Conservation (phyloP, 1,140 invertebrate genomes). For the Gonioctena quinquepunctata region DNA sequence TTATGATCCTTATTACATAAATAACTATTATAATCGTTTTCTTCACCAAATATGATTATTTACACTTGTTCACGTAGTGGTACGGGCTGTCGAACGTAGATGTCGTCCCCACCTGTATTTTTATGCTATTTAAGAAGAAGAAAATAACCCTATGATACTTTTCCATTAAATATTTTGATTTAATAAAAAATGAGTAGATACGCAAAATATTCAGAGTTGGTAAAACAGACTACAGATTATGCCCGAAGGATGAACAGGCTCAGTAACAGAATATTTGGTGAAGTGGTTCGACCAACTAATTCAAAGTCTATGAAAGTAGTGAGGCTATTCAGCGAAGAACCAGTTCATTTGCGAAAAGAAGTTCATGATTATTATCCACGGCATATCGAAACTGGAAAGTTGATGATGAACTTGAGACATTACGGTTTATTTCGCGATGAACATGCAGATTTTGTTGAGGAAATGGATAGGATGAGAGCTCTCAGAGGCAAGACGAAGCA, state of each 20-base stretch:
- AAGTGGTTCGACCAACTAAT: constrained; percentile 77
- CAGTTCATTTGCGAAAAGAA: constrained; percentile 73
- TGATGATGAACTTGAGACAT: constrained; percentile 72
- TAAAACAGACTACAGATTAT: constrained; percentile 75
- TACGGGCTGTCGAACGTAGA: no score
- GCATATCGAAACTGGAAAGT: constrained; percentile 71
- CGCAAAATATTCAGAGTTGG: constrained; percentile 71
- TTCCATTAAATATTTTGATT: no score
- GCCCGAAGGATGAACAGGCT: constrained; percentile 83
- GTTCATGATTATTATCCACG: constrained; percentile 86
- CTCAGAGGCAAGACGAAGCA: constrained; percentile 77
- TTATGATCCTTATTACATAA: no score
- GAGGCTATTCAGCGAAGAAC: constrained; percentile 74
- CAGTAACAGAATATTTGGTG: constrained; percentile 87
- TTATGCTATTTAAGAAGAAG: no score
- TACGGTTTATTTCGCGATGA: constrained; percentile 88
- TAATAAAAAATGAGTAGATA: constrained; percentile 54
- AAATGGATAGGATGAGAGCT: constrained; percentile 76
- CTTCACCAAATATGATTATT: no score
- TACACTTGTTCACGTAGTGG: no score
- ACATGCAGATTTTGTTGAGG: constrained; percentile 90
- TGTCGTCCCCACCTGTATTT: no score
- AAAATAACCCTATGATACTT: no score
- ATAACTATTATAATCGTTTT: no score
- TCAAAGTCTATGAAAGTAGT: constrained; percentile 82